Percentiles rank a stretch among this genome's conserved stretches.
Conservation (phyloP, 2,888 invertebrate genomes). For the Priocnemis perturbator region DNA sequence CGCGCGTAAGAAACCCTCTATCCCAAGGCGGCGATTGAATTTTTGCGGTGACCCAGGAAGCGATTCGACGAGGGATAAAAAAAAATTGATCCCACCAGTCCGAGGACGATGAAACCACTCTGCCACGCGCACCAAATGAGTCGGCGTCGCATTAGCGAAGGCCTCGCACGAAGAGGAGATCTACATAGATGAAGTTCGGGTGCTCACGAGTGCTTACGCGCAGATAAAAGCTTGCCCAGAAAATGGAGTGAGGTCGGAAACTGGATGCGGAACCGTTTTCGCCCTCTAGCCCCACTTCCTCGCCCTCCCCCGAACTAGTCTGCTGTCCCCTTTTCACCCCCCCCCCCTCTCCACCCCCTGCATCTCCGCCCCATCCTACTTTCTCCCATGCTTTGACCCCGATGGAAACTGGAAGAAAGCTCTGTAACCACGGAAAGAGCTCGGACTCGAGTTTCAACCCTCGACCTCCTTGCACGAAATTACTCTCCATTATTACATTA, state of each 20-base stretch:
- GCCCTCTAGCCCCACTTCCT: neutral
- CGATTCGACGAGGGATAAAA: neutral
- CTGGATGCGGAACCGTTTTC: constrained; percentile 30
- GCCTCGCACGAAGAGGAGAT: constrained; percentile 43
- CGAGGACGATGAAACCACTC: neutral
- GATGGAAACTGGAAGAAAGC: constrained; percentile 19
- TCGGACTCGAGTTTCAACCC: constrained; percentile 19
- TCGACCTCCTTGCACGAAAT: constrained; percentile 8
- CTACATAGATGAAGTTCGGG: constrained; percentile 51
- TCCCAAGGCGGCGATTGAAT: no score
- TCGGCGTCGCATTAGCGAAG: constrained; percentile 30
- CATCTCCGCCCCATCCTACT: neutral
- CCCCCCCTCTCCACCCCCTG: neutral
- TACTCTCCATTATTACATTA: constrained; percentile 36
- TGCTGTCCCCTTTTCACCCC: no score
- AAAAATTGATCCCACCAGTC: constrained; percentile 3
- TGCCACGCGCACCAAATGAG: constrained; percentile 25
- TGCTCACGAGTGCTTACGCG: constrained; percentile 51
- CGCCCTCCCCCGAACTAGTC: constrained; percentile 1
- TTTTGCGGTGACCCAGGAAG: no score
- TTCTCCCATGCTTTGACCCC: constrained; percentile 7
- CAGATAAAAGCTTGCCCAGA: constrained; percentile 55
- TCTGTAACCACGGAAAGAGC: constrained; percentile 23
- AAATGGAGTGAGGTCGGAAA: constrained; percentile 36
- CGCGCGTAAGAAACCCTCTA: no score